Evolutionary conservation across 2,888 invertebrate genomes (phyloP).

Genomic region (Euclidia mi): DNA sequence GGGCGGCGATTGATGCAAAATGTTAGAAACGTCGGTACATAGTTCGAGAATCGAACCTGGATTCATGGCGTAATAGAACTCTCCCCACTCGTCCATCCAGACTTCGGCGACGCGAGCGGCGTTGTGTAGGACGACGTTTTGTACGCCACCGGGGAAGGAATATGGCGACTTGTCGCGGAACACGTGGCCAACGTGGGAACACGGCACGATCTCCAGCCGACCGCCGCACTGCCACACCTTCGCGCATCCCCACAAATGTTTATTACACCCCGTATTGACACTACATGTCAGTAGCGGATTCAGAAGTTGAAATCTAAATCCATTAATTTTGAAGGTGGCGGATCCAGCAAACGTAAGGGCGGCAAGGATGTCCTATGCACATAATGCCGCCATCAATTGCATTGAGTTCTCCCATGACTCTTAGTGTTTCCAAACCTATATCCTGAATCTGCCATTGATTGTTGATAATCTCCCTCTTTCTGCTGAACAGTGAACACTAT

Average conservation of each 20-base stretch:
- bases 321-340: no score
- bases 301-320: no score
- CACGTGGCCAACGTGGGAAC: conserved; percentile 99
- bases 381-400: no score
- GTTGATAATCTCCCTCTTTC: no score
- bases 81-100: conserved; percentile 99
- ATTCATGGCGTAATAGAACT: conserved; percentile 99
- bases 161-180: conserved; percentile 99
- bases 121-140: conserved; percentile 99
- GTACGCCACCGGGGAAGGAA: conserved; percentile 99
- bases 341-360: no score
- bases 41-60: conserved; percentile 93
- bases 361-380: no score
- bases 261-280: conserved; percentile 20
- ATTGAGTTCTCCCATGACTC: no score
- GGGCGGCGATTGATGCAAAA: conserved; percentile 53
- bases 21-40: conserved; percentile 59
- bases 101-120: conserved; percentile 99
- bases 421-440: no score
- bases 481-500: no score
- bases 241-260: conserved; percentile 42
- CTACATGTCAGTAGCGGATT: neutral
- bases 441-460: no score
- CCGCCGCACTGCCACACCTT: conserved; percentile 99
- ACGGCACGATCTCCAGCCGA: conserved; percentile 97